Conservation (phyloP, 2,113 vertebrate genomes). For the western clawed frog (Xenopus tropicalis) region DNA sequence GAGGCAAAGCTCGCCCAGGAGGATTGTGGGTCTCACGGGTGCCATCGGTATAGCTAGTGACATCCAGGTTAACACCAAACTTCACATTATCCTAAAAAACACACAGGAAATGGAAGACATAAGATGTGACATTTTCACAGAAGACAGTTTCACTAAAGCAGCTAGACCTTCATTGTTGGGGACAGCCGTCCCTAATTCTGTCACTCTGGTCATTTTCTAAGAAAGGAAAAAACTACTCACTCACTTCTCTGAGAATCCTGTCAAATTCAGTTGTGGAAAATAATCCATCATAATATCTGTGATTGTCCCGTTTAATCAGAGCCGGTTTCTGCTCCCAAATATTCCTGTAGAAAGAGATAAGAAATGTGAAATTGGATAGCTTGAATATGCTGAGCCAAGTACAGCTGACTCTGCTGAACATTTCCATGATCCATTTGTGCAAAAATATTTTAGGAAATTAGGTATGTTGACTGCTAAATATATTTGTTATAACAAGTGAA, state of each 20-base stretch:
- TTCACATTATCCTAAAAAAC: constrained; percentile 70
- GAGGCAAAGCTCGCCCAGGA: constrained; percentile 77
- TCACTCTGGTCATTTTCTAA: too few species aligned
- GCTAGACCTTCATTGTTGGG: too few species aligned
- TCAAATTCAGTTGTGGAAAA: constrained; percentile 91
- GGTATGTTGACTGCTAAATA: too few species aligned
- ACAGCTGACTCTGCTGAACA: too few species aligned
- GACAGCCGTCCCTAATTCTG: too few species aligned
- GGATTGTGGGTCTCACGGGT: constrained; percentile 87
- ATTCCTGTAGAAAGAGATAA: constrained; percentile 56
- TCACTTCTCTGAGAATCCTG: constrained; percentile 71
- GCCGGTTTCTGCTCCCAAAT: constrained; percentile 88
- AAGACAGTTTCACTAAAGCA: neutral
- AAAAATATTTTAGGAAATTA: too few species aligned
- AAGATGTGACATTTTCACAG: too few species aligned
- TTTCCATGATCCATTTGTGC: too few species aligned
- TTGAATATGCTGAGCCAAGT: too few species aligned
- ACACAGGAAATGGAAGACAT: neutral
- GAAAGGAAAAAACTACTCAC: neutral
- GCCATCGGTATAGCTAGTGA: constrained; percentile 84
- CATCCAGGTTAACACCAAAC: constrained; percentile 89
- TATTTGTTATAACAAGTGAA: too few species aligned
- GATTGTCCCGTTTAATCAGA: constrained; percentile 74
- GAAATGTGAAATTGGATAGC: neutral
- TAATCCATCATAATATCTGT: constrained; percentile 79